These are phyloP conservation scores for Stegodyphus dumicola DNA, from an alignment of 1,140 invertebrate species.

Conservation along the genomic window DNA sequence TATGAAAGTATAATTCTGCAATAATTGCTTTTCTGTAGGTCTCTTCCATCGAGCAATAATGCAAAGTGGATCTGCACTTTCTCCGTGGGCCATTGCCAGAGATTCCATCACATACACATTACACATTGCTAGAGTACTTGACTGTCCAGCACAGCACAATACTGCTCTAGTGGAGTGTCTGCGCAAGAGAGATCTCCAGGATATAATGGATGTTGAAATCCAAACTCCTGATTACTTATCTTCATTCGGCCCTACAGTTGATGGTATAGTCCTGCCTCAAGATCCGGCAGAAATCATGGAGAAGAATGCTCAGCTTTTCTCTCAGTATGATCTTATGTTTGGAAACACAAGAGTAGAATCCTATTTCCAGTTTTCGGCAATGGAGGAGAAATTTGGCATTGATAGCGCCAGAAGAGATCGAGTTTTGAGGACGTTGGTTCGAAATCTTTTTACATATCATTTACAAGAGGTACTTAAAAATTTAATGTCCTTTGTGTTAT, in stretches of 20 bases:
- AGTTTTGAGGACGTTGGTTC: constrained; percentile 89
- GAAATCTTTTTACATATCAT: constrained; percentile 72
- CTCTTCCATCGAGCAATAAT: constrained; percentile 67
- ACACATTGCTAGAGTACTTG: constrained; percentile 86
- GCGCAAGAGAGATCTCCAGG: constrained; percentile 76
- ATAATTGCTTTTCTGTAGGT: constrained; percentile 41
- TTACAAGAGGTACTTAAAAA: constrained; percentile 76
- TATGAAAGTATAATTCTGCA: background rate
- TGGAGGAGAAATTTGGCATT: constrained; percentile 92
- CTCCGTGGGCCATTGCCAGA: constrained; percentile 68
- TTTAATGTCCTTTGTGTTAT: too few species aligned
- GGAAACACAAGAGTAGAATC: constrained; percentile 93
- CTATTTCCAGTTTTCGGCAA: constrained; percentile 84
- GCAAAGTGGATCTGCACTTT: constrained; percentile 67
- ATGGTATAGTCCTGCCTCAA: constrained; percentile 73
- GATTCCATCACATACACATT: constrained; percentile 79
- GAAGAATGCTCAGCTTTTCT: constrained; percentile 40
- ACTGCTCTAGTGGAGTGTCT: constrained; percentile 85
- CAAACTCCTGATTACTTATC: constrained; percentile 84
- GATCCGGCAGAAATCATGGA: constrained; percentile 65
- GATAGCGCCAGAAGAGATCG: constrained; percentile 88
- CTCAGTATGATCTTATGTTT: constrained; percentile 88
- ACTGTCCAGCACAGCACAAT: constrained; percentile 76
- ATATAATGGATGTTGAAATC: constrained; percentile 73
- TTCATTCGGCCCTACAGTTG: constrained; percentile 90